These are phyloP conservation scores for Pollicipes pollicipes DNA, from an alignment of 1,140 invertebrate genomes.

Conservation along the genomic window DNA sequence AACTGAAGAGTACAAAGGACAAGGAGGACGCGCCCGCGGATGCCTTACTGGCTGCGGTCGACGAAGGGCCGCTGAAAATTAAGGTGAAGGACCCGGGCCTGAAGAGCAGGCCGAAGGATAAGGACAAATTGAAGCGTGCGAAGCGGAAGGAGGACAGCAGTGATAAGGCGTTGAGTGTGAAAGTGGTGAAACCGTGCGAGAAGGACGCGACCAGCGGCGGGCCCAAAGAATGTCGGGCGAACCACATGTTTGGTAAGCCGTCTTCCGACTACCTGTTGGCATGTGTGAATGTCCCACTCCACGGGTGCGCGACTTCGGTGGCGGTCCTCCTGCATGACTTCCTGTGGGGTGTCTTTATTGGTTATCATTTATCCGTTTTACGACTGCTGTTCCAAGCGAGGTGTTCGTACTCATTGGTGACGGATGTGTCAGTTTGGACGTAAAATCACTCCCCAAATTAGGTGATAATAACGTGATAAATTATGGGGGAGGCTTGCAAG, in stretches of 20 bases:
- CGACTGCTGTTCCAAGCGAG: too few species aligned
- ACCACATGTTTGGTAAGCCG: neutral
- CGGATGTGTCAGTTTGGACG: too few species aligned
- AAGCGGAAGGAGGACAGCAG: slow-evolving; percentile 4
- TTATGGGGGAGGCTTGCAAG: too few species aligned
- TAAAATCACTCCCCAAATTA: too few species aligned
- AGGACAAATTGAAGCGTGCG: slow-evolving; percentile 1
- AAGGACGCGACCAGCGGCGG: neutral
- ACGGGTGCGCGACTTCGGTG: too few species aligned
- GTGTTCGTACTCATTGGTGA: too few species aligned
- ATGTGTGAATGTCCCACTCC: too few species aligned
- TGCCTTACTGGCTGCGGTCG: slow-evolving; percentile 13
- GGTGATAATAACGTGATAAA: too few species aligned
- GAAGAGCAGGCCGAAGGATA: neutral
- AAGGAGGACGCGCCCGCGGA: slow-evolving; percentile 16
- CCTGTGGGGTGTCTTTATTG: too few species aligned
- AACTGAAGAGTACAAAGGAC: slow-evolving; percentile 20
- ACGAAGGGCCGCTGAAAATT: slow-evolving; percentile 15
- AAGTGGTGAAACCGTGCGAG: neutral
- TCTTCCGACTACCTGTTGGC: too few species aligned
- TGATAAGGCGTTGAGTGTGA: neutral
- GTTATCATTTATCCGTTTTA: too few species aligned
- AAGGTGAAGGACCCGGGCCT: slow-evolving; percentile 17
- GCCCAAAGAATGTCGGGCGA: neutral
- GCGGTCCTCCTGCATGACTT: too few species aligned